Evolutionary conservation across 2,113 vertebrate genomes (phyloP), one percentile per base, ranked within the genome.

Genomic region (Sebastes schlegelii): DNA sequence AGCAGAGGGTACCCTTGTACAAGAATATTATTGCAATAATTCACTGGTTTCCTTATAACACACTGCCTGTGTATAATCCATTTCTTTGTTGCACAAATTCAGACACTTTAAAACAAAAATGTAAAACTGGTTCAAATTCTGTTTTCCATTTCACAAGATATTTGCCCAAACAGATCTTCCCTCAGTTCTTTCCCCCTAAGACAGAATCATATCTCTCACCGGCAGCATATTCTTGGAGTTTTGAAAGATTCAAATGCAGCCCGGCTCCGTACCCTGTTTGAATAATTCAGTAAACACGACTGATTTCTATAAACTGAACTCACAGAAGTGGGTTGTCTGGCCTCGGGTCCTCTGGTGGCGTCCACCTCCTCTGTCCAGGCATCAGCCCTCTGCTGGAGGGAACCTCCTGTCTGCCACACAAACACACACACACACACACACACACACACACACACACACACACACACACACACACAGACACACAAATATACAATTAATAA

Each of bases 361-460:
- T 88, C 83, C 34, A 93, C 88, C 16, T 91, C 80, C 6, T 93
- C 87, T 8, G 46, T 83, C 95, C 95, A 96, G 42, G 8, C n/a
- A 1, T 93, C 88, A 2, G 88, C 80, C 76, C 14, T 91, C 82
- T 93, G 92, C 90, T 94, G 92, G 14, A 95, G 90, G 19, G 79
- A 40, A 4, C 45, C 85, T 5, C 90, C 93, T 11, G 80, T 90
- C 95, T 96, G 89, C 70, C 26, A 34, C 62, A 71, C 21, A 83
- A 48, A 26, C 17, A 77, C 40, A 63, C 17, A 46, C 43, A 72
- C 26, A 64, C 34, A 68, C 46, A 54, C 48, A 49, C 23, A 34
- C 11, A 49, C 46, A 13, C 11, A 70, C 21, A 77, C 52, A 74
- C n/a, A n/a, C n/a, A n/a, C n/a, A 23, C 17, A 77, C 40, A 63